A percentile compares a stretch with the other conserved stretches of the same genome.
phyloP scores from a whole-genome alignment of 2,113 vertebrate genomes.

The Sinocyclocheilus anshuiensis region DNA sequence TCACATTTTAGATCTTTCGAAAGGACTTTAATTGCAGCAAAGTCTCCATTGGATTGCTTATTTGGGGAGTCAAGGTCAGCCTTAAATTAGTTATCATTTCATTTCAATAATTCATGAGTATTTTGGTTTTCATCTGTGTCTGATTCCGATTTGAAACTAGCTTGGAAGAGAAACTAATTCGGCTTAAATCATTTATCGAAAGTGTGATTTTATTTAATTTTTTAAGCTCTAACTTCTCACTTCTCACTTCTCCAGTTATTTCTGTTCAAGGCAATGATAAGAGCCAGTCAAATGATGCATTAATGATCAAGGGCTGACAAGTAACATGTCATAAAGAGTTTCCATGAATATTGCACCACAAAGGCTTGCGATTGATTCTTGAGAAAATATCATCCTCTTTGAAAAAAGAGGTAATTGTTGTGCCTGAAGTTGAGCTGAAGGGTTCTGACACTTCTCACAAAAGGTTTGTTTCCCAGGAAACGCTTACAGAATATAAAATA shows the following conservation, averaged over 20 bases:
- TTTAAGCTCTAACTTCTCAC: neutral
- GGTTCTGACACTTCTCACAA: constrained; percentile 21
- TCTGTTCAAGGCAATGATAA: constrained; percentile 15
- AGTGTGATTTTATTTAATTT: constrained; percentile 14
- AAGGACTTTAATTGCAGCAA: neutral
- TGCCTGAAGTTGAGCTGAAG: constrained; percentile 16
- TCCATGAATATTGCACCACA: constrained; percentile 5
- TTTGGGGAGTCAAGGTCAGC: constrained; percentile 29
- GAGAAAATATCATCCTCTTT: constrained; percentile 6
- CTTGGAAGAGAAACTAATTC: neutral
- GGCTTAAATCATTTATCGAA: constrained; percentile 28
- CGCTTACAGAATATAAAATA: neutral
- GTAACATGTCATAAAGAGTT: constrained; percentile 24
- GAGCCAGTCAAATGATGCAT: constrained; percentile 24
- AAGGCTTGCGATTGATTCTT: neutral
- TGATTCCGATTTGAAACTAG: neutral
- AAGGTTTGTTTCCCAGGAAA: constrained; percentile 30
- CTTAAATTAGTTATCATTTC: constrained; percentile 12
- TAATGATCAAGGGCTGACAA: constrained; percentile 46
- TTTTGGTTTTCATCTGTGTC: constrained; percentile 12
- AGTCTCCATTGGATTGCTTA: neutral
- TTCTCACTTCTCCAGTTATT: constrained; percentile 10
- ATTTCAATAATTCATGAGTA: constrained; percentile 38
- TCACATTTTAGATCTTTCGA: neutral
- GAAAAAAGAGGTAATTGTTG: constrained; percentile 32